These are phyloP conservation scores for Pholis gunnellus DNA, from an alignment of 2,113 vertebrate genomes.

Conservation along the genomic window DNA sequence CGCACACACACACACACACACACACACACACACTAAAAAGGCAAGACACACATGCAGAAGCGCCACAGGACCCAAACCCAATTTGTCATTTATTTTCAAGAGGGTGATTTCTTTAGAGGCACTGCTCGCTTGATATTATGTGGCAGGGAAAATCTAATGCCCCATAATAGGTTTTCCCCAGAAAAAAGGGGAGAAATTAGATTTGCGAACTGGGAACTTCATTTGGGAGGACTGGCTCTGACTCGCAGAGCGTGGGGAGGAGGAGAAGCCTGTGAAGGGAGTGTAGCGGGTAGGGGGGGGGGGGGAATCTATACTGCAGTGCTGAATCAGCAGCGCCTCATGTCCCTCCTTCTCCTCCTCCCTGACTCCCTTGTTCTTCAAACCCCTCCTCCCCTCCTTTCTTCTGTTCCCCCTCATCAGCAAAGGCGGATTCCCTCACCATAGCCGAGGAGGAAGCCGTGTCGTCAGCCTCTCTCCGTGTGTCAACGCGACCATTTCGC, in stretches of 20 bases:
- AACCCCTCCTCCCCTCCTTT: constrained; percentile 17
- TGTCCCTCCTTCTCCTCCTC: constrained; percentile 47
- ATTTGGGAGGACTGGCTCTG: constrained; percentile 90
- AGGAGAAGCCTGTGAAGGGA: constrained; percentile 42
- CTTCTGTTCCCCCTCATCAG: constrained; percentile 78
- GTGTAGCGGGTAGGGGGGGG: constrained; percentile 56
- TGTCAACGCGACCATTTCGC: neutral
- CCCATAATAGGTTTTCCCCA: constrained; percentile 93
- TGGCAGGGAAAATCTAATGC: constrained; percentile 96
- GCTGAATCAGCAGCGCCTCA: constrained; percentile 87
- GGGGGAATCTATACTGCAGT: constrained; percentile 86
- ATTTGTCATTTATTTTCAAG: constrained; percentile 95
- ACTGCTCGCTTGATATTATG: constrained; percentile 94
- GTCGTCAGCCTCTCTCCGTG: constrained; percentile 17
- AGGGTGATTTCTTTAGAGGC: constrained; percentile 94
- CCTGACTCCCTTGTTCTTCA: constrained; percentile 61
- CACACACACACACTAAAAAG: neutral
- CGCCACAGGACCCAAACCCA: constrained; percentile 88
- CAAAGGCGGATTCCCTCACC: constrained; percentile 72
- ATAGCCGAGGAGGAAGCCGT: constrained; percentile 53
- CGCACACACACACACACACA: neutral
- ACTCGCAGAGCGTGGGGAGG: constrained; percentile 79
- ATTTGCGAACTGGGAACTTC: constrained; percentile 94
- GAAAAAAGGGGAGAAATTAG: constrained; percentile 85
- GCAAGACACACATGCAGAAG: constrained; percentile 65